A percentile compares a stretch with the other conserved stretches of the same genome.
phyloP scores from a whole-genome alignment of 2,888 invertebrate species.

The Sinohyriopsis cumingii region DNA sequence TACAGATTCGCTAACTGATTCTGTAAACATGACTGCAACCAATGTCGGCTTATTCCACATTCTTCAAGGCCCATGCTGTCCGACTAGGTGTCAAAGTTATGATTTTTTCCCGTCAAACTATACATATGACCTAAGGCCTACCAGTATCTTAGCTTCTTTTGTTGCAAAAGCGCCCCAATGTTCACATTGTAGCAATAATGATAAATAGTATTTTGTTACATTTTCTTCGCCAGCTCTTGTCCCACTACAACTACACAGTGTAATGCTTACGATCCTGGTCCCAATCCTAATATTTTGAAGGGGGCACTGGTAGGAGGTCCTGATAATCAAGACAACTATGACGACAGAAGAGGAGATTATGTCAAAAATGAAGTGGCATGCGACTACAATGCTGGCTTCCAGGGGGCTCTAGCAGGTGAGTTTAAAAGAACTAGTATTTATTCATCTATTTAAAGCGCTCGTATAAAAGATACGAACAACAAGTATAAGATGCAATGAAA shows the following conservation, averaged over 20 bases:
- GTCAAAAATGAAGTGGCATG: conserved; percentile 62
- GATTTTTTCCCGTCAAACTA: no score
- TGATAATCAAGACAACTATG: conserved; percentile 50
- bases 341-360: conserved; percentile 57
- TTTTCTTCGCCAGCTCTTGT: conserved; percentile 17
- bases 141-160: no score
- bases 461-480: no score
- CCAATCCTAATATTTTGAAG: conserved; percentile 50
- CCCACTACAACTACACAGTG: conserved; percentile 8
- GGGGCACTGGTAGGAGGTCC: conserved; percentile 62
- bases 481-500: no score
- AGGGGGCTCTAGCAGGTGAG: conserved; percentile 60
- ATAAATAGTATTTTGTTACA: background rate
- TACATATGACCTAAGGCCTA: no score
- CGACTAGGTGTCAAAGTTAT: no score
- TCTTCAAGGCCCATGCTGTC: no score
- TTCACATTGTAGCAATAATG: background rate
- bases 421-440: background rate
- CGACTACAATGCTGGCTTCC: conserved; percentile 67
- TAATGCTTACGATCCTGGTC: conserved; percentile 13
- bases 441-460: background rate
- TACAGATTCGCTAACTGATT: no score
- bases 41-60: no score
- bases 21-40: no score
- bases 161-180: background rate